A percentile compares a stretch with the other conserved stretches of the same genome.
phyloP scores from a whole-genome alignment of 2,797 vertebrate genomes.

The Eulemur rubriventer region DNA sequence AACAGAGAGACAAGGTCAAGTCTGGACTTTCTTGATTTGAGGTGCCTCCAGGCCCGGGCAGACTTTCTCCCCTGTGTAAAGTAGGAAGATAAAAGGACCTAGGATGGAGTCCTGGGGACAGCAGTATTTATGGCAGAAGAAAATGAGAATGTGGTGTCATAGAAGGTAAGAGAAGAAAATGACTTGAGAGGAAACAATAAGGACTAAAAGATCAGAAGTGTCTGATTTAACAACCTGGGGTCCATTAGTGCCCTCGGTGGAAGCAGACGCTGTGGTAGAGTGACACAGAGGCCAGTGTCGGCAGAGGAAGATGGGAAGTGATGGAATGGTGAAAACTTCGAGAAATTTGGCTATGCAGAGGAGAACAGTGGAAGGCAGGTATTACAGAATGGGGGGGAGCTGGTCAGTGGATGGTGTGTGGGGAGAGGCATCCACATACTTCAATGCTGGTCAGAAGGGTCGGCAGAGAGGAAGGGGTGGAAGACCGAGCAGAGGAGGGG shows the following conservation, averaged over 20 bases:
- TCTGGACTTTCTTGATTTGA: neutral
- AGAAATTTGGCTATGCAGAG: neutral
- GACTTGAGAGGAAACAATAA: neutral
- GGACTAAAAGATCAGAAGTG: neutral
- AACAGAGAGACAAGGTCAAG: neutral
- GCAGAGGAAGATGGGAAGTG: neutral
- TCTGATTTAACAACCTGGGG: neutral
- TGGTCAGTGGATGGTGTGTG: neutral
- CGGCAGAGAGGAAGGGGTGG: neutral
- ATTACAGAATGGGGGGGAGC: neutral
- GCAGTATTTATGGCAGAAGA: neutral
- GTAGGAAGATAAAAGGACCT: neutral
- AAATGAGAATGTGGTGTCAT: neutral
- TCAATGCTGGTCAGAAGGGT: neutral
- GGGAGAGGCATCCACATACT: neutral
- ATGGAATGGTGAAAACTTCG: neutral
- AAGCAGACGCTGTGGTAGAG: neutral
- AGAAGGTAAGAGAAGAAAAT: neutral
- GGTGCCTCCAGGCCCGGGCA: neutral
- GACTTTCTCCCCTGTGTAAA: neutral
- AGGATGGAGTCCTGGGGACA: neutral
- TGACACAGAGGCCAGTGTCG: neutral
- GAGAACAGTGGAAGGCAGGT: neutral
- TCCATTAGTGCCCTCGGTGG: neutral
- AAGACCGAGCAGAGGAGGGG: neutral